Evolutionary conservation across 2,888 invertebrate genomes (phyloP).

Genomic region (Spilarctia lutea): DNA sequence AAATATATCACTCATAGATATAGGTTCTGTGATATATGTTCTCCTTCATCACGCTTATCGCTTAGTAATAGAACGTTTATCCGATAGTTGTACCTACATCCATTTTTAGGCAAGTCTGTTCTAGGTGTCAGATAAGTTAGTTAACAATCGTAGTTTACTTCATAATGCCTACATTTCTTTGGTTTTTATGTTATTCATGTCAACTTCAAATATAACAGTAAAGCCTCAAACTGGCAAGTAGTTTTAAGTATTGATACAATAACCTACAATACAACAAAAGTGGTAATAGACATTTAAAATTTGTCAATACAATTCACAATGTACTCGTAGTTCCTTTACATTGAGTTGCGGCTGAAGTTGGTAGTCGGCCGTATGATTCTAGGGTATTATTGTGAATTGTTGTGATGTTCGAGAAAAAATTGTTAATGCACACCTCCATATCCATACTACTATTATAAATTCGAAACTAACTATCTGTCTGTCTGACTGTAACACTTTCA

Average conservation of each 20-base stretch:
- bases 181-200: background rate
- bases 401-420: background rate
- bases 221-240: background rate
- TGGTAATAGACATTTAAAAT: background rate
- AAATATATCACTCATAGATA: background rate
- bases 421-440: background rate
- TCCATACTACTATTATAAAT: too few species aligned
- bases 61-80: background rate
- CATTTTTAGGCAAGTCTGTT: background rate
- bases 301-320: background rate
- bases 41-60: background rate
- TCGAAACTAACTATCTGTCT: too few species aligned
- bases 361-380: background rate
- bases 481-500: too few species aligned
- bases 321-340: background rate
- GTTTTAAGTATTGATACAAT: background rate
- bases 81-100: background rate
- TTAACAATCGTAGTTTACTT: background rate
- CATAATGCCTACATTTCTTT: background rate
- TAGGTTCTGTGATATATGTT: background rate
- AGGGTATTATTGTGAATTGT: background rate
- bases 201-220: background rate
- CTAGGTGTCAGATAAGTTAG: background rate
- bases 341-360: background rate
- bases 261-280: background rate